Evolutionary conservation across 1,140 invertebrate genomes (phyloP).

Genomic region (Macrobrachium rosenbergii): DNA sequence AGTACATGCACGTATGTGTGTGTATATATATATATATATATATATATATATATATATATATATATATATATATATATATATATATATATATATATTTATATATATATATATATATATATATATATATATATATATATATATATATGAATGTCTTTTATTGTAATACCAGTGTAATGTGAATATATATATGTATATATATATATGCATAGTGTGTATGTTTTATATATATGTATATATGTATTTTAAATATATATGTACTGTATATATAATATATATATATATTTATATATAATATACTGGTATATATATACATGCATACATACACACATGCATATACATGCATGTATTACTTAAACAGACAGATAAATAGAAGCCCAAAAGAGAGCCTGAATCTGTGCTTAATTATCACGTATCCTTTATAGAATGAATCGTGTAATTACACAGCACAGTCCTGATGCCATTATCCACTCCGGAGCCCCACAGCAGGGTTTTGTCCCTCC

Average conservation of each 20-base stretch:
- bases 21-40: not conserved
- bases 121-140: not conserved
- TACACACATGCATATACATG: too few relatives aligned
- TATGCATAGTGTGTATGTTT: not conserved
- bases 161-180: too few relatives aligned
- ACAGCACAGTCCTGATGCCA: too few relatives aligned
- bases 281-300: not conserved
- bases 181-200: conserved; percentile 1
- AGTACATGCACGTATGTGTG: not conserved
- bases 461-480: too few relatives aligned
- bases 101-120: not conserved
- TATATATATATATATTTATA: not conserved
- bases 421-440: too few relatives aligned
- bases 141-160: too few relatives aligned
- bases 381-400: too few relatives aligned
- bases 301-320: not conserved
- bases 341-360: too few relatives aligned
- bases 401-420: too few relatives aligned
- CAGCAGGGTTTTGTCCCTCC: too few relatives aligned
- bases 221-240: conserved; percentile 10
- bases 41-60: conserved; percentile 1
- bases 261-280: not conserved
- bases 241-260: not conserved
- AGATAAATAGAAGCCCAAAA: too few relatives aligned
- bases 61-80: conserved; percentile 1